Base-by-base conservation (phyloP, 1,140 invertebrate genomes). In the Matsumurasca onukii region DNA sequence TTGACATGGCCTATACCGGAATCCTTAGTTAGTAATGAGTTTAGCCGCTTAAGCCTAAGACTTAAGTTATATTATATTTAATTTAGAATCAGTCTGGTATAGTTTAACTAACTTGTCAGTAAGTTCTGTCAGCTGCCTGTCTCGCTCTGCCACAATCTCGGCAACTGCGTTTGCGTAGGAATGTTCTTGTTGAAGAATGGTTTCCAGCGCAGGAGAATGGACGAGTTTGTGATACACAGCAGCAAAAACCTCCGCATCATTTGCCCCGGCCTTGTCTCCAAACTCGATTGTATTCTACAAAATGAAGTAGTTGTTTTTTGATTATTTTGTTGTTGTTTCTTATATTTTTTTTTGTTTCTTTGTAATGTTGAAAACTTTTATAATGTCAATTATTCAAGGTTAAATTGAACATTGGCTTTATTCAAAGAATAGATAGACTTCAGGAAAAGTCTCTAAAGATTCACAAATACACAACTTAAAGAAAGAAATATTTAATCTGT, bases 161-260 rank as follows among this genome's bases (percentile, higher is more conserved):
- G 85, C 84, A 0, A 92, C 86, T 67, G 87, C 86, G 69, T 87
- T 81, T n/a, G 90, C 88, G 80, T 89, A 91, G 30, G 87, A 86
- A 75, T 91, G 88, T 78, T 94, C 91, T 48, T 91, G 85, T 77
- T 91, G 88, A 27, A 93, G 79, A 70, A 94, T 88, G 0, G 88
- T 88, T 74, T 91, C 88, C 22, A 93, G 76, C 3, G 90, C 89
- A 2, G 91, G 89, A 0, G 92, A 93, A 77, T 94, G 91, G 3
- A 93, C 90, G 45, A 94, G 77, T 74, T 86, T 86, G 77, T 93
- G 91, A 80, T 93, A 94, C 39, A 91, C 90, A 12, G 88, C 86
- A 22, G 90, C 88, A 82, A 91, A 91, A 20, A 94, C 80, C 77
- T 90, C 88, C 75, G 91, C 88, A 77, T 91, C 88, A 0, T 88